Conservation (phyloP, 2,888 invertebrate genomes). For the Pammene aurita region DNA sequence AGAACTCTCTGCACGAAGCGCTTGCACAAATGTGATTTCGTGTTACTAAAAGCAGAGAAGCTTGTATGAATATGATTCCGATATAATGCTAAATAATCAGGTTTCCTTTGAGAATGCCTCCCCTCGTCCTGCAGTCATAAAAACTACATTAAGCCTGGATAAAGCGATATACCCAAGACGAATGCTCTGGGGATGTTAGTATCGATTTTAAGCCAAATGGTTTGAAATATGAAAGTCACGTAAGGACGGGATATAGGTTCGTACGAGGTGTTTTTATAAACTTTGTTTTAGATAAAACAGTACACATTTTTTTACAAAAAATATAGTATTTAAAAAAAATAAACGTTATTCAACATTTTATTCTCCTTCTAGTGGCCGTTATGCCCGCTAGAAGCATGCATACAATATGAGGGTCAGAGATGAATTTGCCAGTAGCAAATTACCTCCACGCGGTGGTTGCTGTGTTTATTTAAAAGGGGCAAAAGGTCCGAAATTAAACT, state of each 20-base stretch:
- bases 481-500: constrained; percentile 18
- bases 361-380: background rate
- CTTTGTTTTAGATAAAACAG: too few species aligned
- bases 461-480: constrained; percentile 10
- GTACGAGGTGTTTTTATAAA: too few species aligned
- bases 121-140: constrained; percentile 11
- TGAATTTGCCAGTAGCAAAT: background rate
- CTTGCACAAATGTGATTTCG: background rate
- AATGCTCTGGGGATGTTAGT: background rate
- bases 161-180: background rate
- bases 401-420: background rate
- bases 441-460: constrained; percentile 5
- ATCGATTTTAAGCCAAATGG: background rate
- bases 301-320: too few species aligned
- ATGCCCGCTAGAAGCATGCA: background rate
- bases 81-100: background rate
- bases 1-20: too few species aligned
- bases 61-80: background rate
- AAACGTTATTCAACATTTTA: too few species aligned
- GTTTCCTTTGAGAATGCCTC: background rate
- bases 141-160: constrained; percentile 19
- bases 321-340: too few species aligned
- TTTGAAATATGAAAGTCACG: background rate
- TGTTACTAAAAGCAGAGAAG: background rate
- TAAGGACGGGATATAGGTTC: background rate